phyloP scores from a whole-genome alignment of 2,797 vertebrate species.

The Remorina albescens region DNA sequence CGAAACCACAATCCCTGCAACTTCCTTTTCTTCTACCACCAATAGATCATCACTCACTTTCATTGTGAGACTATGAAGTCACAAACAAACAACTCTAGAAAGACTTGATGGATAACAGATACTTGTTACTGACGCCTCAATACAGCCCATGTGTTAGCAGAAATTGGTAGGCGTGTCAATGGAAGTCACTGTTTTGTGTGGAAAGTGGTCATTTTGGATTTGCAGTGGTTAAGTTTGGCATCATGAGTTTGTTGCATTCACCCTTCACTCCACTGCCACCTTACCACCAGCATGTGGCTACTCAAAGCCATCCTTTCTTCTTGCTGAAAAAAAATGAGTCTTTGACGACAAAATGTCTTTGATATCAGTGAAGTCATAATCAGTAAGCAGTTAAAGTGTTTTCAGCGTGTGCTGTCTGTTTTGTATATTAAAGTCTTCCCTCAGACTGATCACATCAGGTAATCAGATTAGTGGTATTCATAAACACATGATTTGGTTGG shows the following conservation, averaged over 20 bases:
- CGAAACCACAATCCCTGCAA: neutral
- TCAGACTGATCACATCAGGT: neutral
- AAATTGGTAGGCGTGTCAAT: neutral
- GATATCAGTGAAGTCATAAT: neutral
- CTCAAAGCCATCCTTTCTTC: neutral
- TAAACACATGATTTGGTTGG: neutral
- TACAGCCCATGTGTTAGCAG: conserved; percentile 1
- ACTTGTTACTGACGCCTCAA: neutral
- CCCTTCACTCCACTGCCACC: neutral
- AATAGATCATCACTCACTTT: neutral
- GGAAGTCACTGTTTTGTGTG: conserved; percentile 13
- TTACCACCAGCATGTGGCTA: neutral
- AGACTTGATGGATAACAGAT: neutral
- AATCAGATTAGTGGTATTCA: neutral
- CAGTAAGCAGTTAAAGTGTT: neutral
- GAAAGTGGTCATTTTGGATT: neutral
- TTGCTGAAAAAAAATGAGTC: neutral
- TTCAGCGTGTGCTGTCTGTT: neutral
- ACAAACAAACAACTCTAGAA: conserved; percentile 1
- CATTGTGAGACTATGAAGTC: neutral
- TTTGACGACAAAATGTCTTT: too few species aligned
- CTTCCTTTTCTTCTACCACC: conserved; percentile 9
- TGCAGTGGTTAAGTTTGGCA: neutral
- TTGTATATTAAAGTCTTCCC: neutral
- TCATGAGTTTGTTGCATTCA: neutral